Conservation (phyloP, 2,888 invertebrate species). For the Drosophila emarginata region DNA sequence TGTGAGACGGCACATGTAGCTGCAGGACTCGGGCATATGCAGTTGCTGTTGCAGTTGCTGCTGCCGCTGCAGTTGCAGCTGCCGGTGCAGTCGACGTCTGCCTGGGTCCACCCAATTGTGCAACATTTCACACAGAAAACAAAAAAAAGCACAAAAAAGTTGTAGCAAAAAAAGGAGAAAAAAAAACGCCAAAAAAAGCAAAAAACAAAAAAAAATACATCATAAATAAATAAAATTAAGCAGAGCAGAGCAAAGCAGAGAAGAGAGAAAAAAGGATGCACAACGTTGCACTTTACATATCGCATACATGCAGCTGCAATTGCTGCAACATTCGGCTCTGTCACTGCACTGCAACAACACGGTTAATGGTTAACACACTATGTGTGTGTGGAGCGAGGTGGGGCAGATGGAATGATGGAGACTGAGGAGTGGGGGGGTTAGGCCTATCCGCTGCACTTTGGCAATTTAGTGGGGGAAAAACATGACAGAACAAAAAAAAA, state of each 20-base stretch:
- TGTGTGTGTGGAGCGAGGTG: neutral
- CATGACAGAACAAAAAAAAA: constrained; percentile 17
- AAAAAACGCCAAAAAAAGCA: constrained; percentile 34
- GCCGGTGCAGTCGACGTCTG: constrained; percentile 5
- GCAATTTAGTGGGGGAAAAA: constrained; percentile 58
- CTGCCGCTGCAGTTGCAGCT: constrained; percentile 7
- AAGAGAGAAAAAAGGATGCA: constrained; percentile 44
- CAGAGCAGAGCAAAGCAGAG: constrained; percentile 71
- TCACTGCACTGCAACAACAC: constrained; percentile 12
- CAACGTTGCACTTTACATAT: constrained; percentile 58
- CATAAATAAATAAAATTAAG: constrained; percentile 78
- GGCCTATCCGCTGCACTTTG: constrained; percentile 66
- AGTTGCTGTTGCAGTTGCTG: constrained; percentile 37
- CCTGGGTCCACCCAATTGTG: constrained; percentile 23
- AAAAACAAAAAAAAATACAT: constrained; percentile 51
- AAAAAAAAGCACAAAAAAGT: constrained; percentile 31
- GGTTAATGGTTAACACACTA: constrained; percentile 11
- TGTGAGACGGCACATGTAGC: constrained; percentile 53
- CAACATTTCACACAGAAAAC: constrained; percentile 17
- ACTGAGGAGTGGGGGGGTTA: constrained; percentile 3
- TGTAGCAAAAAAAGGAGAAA: constrained; percentile 15
- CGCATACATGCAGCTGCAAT: constrained; percentile 21
- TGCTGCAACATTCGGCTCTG: neutral
- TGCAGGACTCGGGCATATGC: constrained; percentile 23
- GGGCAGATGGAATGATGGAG: neutral